Percentiles rank a stretch among this genome's conserved stretches.
phyloP scores from a whole-genome alignment of 2,797 vertebrate genomes.

The Enteromius anoplus region DNA sequence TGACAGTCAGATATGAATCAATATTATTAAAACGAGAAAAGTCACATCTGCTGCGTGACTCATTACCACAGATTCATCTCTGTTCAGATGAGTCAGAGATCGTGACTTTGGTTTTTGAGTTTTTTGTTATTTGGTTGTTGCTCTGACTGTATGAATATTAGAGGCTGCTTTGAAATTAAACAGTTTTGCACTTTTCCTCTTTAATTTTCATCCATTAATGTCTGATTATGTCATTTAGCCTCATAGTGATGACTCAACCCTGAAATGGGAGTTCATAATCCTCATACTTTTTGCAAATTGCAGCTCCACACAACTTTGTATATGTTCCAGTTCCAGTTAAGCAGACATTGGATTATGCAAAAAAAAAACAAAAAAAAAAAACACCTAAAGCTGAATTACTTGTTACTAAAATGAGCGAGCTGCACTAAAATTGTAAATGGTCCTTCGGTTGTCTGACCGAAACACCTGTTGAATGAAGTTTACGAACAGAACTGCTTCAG shows the following conservation, averaged over 20 bases:
- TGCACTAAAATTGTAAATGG: background rate
- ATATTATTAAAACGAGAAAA: slow-evolving; percentile 24
- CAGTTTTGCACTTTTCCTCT: background rate
- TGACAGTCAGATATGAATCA: slow-evolving; percentile 22
- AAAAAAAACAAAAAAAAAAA: background rate
- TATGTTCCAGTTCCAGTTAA: background rate
- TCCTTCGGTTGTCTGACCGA: background rate
- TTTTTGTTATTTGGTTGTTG: background rate
- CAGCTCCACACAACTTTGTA: background rate
- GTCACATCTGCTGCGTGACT: slow-evolving; percentile 24
- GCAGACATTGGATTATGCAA: background rate
- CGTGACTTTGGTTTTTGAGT: background rate
- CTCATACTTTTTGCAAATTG: background rate
- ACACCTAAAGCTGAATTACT: too few relatives aligned
- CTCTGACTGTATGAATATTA: slow-evolving; percentile 29
- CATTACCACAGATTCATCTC: background rate
- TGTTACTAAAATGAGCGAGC: background rate
- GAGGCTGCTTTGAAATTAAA: background rate
- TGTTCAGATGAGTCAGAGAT: slow-evolving; percentile 30
- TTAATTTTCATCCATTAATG: slow-evolving; percentile 3
- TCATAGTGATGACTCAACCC: background rate
- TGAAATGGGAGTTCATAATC: slow-evolving; percentile 28
- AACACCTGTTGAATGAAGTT: slow-evolving; percentile 7
- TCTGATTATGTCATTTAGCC: slow-evolving; percentile 2
- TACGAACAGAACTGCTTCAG: slow-evolving; percentile 11